Conservation (phyloP, 2,888 invertebrate species). For the Stenodema calcarata region DNA sequence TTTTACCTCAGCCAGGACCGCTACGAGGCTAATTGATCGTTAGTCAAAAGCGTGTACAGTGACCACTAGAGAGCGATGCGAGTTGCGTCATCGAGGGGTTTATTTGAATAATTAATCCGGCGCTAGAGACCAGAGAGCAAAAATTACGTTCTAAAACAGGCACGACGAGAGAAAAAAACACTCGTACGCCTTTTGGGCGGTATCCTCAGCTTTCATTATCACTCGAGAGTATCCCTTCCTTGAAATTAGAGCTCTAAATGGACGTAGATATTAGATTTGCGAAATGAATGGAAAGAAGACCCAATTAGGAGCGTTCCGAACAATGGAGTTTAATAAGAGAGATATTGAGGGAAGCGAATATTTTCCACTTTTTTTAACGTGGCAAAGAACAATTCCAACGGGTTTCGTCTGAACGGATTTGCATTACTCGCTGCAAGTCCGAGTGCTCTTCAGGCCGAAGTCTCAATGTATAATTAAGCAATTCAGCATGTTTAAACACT, state of each 20-base stretch:
- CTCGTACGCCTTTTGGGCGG: too few relatives aligned
- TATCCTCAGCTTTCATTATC: background rate
- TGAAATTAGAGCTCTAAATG: background rate
- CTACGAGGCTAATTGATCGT: background rate
- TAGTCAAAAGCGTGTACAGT: background rate
- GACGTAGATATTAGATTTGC: background rate
- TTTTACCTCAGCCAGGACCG: background rate
- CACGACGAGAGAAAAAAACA: too few relatives aligned
- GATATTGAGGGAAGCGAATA: background rate
- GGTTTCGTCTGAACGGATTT: too few relatives aligned
- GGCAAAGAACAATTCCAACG: background rate
- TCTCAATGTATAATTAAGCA: too few relatives aligned
- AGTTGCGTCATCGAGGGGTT: background rate
- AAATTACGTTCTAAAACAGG: background rate
- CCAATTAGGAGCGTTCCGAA: background rate
- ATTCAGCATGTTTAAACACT: too few relatives aligned
- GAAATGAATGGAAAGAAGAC: conserved; percentile 9
- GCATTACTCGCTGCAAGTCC: too few relatives aligned
- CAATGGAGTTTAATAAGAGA: background rate
- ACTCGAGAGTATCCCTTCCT: background rate
- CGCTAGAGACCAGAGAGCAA: background rate
- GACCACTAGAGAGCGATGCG: background rate
- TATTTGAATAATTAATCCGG: conserved; percentile 4
- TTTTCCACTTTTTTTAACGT: background rate
- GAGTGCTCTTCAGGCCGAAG: too few relatives aligned